Evolutionary conservation across 2,888 invertebrate species (phyloP).

Genomic region (Lycaena phlaeas): DNA sequence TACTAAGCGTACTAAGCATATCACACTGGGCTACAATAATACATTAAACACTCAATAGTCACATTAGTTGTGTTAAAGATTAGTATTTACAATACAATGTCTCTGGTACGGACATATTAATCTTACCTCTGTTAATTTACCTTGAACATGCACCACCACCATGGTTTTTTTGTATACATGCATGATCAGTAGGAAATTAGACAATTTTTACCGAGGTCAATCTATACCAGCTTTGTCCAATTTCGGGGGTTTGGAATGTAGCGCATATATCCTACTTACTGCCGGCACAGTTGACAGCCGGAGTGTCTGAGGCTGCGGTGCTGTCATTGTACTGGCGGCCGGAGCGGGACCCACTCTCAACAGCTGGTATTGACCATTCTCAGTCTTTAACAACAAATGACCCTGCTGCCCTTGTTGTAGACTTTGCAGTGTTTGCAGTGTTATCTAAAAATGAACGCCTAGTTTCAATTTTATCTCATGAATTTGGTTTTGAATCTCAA

Average conservation of each 20-base stretch:
- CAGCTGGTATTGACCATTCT: constrained; percentile 96
- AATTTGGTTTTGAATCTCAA: constrained; percentile 1
- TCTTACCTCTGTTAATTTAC: constrained; percentile 52
- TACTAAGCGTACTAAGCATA: neutral
- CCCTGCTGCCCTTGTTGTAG: constrained; percentile 92
- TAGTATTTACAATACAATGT: neutral
- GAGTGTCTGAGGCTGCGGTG: constrained; percentile 80
- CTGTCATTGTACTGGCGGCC: constrained; percentile 68
- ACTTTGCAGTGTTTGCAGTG: constrained; percentile 89
- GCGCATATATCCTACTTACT: constrained; percentile 81
- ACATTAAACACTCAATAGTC: constrained; percentile 1
- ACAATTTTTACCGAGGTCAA: constrained; percentile 23
- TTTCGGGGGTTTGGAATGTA: constrained; percentile 27
- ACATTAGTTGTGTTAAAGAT: neutral
- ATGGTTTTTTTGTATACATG: constrained; percentile 44
- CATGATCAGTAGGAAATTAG: constrained; percentile 42
- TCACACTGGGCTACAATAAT: too few species aligned
- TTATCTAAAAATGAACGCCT: constrained; percentile 80
- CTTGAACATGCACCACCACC: constrained; percentile 55
- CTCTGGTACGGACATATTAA: constrained; percentile 3
- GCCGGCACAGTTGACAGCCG: constrained; percentile 90
- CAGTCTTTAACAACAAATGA: constrained; percentile 93
- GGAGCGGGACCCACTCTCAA: constrained; percentile 86
- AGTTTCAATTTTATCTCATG: constrained; percentile 35
- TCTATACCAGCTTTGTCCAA: constrained; percentile 26